These are phyloP conservation scores for Hydrolagus colliei DNA, from an alignment of 2,797 vertebrate genomes.

Conservation along the genomic window DNA sequence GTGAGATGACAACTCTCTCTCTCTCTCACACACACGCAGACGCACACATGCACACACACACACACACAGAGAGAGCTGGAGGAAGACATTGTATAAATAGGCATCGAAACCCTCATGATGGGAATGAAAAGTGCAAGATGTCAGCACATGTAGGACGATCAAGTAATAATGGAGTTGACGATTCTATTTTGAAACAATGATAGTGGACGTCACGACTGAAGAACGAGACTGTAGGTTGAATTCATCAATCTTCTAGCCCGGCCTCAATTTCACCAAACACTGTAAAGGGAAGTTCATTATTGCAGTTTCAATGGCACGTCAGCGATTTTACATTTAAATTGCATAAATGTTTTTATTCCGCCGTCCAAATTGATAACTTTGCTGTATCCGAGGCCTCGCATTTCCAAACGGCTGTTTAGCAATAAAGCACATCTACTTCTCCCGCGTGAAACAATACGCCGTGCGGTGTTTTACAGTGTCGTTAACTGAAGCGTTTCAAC, in stretches of 20 bases:
- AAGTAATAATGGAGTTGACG: background rate
- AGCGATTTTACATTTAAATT: background rate
- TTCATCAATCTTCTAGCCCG: background rate
- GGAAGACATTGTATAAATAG: background rate
- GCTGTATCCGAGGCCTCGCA: background rate
- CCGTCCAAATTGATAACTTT: background rate
- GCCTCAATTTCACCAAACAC: background rate
- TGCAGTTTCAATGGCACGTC: background rate
- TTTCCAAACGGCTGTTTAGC: background rate
- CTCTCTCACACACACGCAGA: too few species aligned
- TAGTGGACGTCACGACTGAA: background rate
- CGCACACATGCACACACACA: too few species aligned
- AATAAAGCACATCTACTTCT: background rate
- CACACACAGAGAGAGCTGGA: background rate
- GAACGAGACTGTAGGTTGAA: background rate
- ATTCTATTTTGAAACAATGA: background rate
- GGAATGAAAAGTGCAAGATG: background rate
- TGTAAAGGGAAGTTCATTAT: background rate
- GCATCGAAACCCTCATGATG: background rate
- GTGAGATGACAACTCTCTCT: background rate
- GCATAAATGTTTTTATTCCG: background rate
- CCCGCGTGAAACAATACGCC: background rate
- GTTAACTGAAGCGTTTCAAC: background rate
- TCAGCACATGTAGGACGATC: background rate
- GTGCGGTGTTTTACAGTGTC: background rate